phyloP scores from a whole-genome alignment of 2,797 vertebrate species.

The Protonibea diacanthus region DNA sequence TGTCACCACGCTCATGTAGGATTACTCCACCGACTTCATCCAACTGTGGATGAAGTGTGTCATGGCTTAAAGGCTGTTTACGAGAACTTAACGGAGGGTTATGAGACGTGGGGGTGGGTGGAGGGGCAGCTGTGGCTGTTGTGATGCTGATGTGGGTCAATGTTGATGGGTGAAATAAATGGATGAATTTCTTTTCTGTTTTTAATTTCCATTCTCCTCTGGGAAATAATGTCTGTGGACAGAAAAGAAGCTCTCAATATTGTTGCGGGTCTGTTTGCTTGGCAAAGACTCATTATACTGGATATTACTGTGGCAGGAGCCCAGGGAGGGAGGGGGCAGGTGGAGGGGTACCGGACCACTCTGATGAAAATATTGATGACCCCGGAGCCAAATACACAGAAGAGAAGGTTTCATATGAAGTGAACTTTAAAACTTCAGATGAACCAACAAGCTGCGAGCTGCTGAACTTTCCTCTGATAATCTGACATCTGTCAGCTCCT shows the following conservation, averaged over 20 bases:
- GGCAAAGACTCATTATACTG: slow-evolving; percentile 75
- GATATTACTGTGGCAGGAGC: slow-evolving; percentile 71
- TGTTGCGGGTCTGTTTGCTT: slow-evolving; percentile 75
- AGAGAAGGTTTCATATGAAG: slow-evolving; percentile 17
- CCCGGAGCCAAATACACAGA: slow-evolving; percentile 60
- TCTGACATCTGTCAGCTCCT: too few species aligned
- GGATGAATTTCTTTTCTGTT: slow-evolving; percentile 61
- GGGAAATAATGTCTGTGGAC: slow-evolving; percentile 79
- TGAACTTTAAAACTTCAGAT: slow-evolving; percentile 13
- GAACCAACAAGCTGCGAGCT: not conserved
- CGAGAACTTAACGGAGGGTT: slow-evolving; percentile 50
- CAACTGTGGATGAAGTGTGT: slow-evolving; percentile 19
- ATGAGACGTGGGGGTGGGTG: slow-evolving; percentile 13
- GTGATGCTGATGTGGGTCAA: slow-evolving; percentile 60
- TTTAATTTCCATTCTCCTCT: slow-evolving; percentile 73
- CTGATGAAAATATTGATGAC: slow-evolving; percentile 75
- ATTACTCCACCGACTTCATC: slow-evolving; percentile 29
- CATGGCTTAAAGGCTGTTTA: slow-evolving; percentile 49
- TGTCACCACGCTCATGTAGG: slow-evolving; percentile 26
- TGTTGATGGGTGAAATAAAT: slow-evolving; percentile 66
- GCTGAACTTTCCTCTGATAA: too few species aligned
- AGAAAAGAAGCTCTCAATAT: slow-evolving; percentile 72
- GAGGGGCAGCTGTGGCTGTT: slow-evolving; percentile 5
- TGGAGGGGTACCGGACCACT: not conserved
- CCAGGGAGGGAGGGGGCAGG: not conserved